Evolutionary conservation across 2,888 invertebrate genomes (phyloP).

Genomic region (Microctonus hyperodae): DNA sequence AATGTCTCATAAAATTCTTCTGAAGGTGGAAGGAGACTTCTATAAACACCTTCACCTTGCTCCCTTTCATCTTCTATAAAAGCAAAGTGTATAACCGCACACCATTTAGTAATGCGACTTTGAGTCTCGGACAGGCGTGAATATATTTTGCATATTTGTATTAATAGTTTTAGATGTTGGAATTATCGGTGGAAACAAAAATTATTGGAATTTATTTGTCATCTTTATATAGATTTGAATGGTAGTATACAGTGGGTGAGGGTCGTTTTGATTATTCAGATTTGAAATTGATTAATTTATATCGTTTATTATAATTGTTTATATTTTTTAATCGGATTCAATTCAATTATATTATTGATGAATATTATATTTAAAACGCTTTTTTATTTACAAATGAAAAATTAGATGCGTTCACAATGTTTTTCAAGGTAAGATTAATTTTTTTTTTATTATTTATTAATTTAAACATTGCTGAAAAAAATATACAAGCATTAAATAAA

Average conservation of each 20-base stretch:
- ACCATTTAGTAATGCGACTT: constrained; percentile 12
- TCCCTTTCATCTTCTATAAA: constrained; percentile 57
- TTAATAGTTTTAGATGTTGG: background rate
- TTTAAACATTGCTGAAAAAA: too few relatives aligned
- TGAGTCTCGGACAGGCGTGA: background rate
- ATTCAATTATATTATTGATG: background rate
- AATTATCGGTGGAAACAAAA: too few relatives aligned
- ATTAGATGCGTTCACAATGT: background rate
- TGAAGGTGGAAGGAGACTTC: constrained; percentile 39
- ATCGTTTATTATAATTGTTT: background rate
- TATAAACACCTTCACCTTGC: constrained; percentile 27
- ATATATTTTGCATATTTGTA: background rate
- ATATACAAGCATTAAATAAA: too few relatives aligned
- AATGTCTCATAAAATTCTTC: background rate
- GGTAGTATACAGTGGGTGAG: too few relatives aligned
- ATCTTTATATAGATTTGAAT: too few relatives aligned
- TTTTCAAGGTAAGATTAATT: constrained; percentile 39
- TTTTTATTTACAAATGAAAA: background rate
- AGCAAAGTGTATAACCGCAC: constrained; percentile 44
- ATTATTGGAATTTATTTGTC: too few relatives aligned
- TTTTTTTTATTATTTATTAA: background rate
- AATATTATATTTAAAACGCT: background rate
- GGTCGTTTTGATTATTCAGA: background rate
- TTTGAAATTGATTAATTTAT: background rate
- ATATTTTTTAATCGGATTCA: background rate